Conservation (phyloP, 92 coral and sea anemone species). For the Anthopleura xanthogrammica region DNA sequence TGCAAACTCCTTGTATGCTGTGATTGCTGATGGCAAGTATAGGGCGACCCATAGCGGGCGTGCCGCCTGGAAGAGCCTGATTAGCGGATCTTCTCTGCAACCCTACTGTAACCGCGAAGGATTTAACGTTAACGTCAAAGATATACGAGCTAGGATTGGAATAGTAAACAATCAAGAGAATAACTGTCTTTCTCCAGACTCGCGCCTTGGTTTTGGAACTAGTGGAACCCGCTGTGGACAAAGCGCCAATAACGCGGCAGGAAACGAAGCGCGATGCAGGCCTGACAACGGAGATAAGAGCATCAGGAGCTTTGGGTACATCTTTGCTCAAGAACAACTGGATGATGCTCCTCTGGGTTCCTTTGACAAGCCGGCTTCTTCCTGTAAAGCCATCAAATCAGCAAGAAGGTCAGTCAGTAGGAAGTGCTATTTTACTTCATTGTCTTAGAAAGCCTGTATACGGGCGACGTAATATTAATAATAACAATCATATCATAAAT, state of each 20-base stretch:
- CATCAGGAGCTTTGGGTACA: conserved; percentile 16
- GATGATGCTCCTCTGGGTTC: not conserved
- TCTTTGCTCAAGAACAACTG: conserved; percentile 5
- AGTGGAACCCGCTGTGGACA: conserved; percentile 20
- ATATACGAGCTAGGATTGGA: conserved; percentile 50
- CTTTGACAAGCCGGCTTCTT: conserved; percentile 1
- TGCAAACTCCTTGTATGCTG: not conserved
- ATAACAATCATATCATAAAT: too few species aligned
- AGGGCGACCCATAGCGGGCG: conserved; percentile 18
- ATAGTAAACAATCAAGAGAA: conserved; percentile 36
- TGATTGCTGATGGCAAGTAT: conserved; percentile 12
- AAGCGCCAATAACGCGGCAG: conserved; percentile 17
- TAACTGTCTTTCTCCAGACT: conserved; percentile 46
- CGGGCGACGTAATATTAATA: too few species aligned
- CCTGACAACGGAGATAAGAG: conserved; percentile 9
- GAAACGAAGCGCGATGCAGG: conserved; percentile 32
- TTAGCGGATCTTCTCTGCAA: conserved; percentile 40
- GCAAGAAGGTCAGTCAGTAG: not conserved
- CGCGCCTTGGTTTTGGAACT: conserved; percentile 61
- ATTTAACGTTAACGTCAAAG: conserved; percentile 13
- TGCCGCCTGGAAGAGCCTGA: conserved; percentile 37
- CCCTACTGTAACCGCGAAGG: conserved; percentile 45
- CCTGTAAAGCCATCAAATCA: not conserved
- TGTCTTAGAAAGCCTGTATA: too few species aligned
- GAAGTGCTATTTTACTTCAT: too few species aligned